A percentile compares a stretch with the other conserved stretches of the same genome.
phyloP scores from a whole-genome alignment of 2,797 vertebrate genomes.

The Epinephelus coioides region DNA sequence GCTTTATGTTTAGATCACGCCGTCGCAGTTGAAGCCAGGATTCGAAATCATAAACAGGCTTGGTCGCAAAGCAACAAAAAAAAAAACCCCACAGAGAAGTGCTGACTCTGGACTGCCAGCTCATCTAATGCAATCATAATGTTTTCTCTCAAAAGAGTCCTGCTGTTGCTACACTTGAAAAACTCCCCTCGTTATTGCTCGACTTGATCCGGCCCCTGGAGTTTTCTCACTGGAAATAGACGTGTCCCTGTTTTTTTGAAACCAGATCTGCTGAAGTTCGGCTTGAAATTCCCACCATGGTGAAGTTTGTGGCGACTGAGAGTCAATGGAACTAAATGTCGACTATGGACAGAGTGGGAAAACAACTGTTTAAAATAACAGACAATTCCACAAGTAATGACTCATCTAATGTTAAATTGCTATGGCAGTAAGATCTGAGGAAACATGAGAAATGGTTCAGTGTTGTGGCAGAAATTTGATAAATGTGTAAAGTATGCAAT shows the following conservation, averaged over 20 bases:
- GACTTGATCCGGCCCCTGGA: conserved; percentile 30
- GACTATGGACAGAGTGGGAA: background rate
- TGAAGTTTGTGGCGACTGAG: background rate
- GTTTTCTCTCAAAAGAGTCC: conserved; percentile 47
- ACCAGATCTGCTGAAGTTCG: conserved; percentile 25
- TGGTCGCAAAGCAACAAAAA: conserved; percentile 34
- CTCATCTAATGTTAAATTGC: background rate
- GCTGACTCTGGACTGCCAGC: conserved; percentile 54
- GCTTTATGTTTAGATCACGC: conserved; percentile 39
- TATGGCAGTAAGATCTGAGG: background rate
- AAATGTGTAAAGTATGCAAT: background rate
- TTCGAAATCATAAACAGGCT: conserved; percentile 27
- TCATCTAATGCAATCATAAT: conserved; percentile 59
- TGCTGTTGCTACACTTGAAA: conserved; percentile 53
- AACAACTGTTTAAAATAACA: background rate
- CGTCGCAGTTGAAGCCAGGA: conserved; percentile 6
- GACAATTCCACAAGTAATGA: background rate
- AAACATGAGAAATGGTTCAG: background rate
- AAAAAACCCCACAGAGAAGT: conserved; percentile 25
- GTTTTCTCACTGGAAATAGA: conserved; percentile 51
- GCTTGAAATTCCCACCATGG: conserved; percentile 26
- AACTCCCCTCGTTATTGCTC: conserved; percentile 50
- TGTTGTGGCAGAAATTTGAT: background rate
- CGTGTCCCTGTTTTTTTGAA: conserved; percentile 23
- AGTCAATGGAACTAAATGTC: background rate